A percentile compares a stretch with the other conserved stretches of the same genome.
Evolutionary conservation across 2,797 vertebrate genomes (phyloP).

Genomic region (Peromyscus melanophrys): DNA sequence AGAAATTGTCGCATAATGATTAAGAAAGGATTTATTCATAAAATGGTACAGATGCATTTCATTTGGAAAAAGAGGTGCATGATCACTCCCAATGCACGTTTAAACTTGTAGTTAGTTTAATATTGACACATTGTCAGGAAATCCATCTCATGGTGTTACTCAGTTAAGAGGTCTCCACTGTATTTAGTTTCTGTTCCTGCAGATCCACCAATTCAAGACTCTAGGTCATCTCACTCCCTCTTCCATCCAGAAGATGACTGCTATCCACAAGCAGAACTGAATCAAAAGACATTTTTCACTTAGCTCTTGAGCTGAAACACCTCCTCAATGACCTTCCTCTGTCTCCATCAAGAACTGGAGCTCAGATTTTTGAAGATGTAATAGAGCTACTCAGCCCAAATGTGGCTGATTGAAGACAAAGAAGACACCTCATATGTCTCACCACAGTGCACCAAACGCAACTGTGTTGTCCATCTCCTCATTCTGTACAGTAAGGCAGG

Average conservation of each 20-base stretch:
- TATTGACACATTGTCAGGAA: slow-evolving; percentile 81
- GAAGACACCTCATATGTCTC: slow-evolving; percentile 75
- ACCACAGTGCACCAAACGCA: slow-evolving; percentile 71
- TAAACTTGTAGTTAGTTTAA: slow-evolving; percentile 74
- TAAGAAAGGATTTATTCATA: slow-evolving; percentile 71
- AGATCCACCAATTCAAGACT: slow-evolving; percentile 84
- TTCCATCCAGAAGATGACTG: slow-evolving; percentile 78
- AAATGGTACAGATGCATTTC: slow-evolving; percentile 74
- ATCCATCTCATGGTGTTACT: slow-evolving; percentile 83
- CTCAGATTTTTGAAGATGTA: slow-evolving; percentile 81
- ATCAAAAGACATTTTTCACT: slow-evolving; percentile 86
- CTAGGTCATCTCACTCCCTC: slow-evolving; percentile 82
- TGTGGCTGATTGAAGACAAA: slow-evolving; percentile 83
- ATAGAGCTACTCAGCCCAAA: slow-evolving; percentile 80
- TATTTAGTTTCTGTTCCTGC: slow-evolving; percentile 86
- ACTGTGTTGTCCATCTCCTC: slow-evolving; percentile 80
- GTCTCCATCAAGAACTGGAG: slow-evolving; percentile 84
- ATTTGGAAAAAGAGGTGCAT: slow-evolving; percentile 73
- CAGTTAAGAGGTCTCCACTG: slow-evolving; percentile 85
- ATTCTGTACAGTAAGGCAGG: slow-evolving; percentile 80
- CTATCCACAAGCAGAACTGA: slow-evolving; percentile 79
- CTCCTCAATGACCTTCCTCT: slow-evolving; percentile 82
- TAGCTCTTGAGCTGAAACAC: slow-evolving; percentile 80
- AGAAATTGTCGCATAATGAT: slow-evolving; percentile 65
- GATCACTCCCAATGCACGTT: slow-evolving; percentile 67